These are phyloP conservation scores for Hedya salicella DNA, from an alignment of 2,888 invertebrate species.

Conservation along the genomic window DNA sequence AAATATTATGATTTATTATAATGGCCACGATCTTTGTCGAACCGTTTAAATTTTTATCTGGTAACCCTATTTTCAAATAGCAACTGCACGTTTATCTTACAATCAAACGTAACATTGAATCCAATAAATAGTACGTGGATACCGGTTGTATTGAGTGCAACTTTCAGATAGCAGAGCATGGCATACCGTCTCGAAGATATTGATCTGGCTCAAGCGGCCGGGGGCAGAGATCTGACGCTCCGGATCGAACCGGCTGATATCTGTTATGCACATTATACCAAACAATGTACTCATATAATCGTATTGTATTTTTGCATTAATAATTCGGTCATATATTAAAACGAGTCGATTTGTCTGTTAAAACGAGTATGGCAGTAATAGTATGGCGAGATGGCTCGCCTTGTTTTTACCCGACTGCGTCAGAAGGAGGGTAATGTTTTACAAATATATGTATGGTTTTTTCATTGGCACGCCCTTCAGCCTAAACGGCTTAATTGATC, in stretches of 20 bases:
- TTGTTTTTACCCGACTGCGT: too few species aligned
- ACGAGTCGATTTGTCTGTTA: too few species aligned
- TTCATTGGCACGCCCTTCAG: too few species aligned
- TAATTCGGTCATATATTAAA: too few species aligned
- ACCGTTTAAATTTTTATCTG: too few species aligned
- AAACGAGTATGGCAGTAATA: too few species aligned
- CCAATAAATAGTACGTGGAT: constrained; percentile 26
- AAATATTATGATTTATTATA: too few species aligned
- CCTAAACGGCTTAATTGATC: too few species aligned
- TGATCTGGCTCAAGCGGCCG: constrained; percentile 48
- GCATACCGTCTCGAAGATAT: constrained; percentile 52
- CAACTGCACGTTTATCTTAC: constrained; percentile 15
- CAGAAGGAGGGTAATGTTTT: too few species aligned
- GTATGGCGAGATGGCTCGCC: too few species aligned
- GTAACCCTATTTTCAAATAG: constrained; percentile 5
- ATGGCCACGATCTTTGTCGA: too few species aligned
- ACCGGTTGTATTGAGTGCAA: constrained; percentile 43
- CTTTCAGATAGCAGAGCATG: constrained; percentile 54
- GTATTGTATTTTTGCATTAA: not conserved
- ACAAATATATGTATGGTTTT: too few species aligned
- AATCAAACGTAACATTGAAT: constrained; percentile 30
- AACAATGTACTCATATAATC: not conserved
- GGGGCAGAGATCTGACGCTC: constrained; percentile 38
- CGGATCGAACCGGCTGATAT: not conserved
- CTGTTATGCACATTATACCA: not conserved